A percentile compares a stretch with the other conserved stretches of the same genome.
Evolutionary conservation across 2,888 invertebrate genomes (phyloP).

Genomic region (Girardia tigrina): DNA sequence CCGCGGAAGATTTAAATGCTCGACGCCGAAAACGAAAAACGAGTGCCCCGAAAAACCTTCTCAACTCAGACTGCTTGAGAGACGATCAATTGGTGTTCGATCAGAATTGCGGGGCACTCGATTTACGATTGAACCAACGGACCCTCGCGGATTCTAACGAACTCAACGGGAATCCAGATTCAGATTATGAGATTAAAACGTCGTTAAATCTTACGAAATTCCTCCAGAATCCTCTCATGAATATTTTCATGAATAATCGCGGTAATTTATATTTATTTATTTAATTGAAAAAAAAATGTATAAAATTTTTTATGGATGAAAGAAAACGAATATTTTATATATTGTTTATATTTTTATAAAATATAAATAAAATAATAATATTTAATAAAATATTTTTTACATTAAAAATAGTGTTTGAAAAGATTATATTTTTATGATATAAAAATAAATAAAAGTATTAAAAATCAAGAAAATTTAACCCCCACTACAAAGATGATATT

Average conservation of each 20-base stretch:
- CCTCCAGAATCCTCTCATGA: neutral
- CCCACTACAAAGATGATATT: conserved; percentile 7
- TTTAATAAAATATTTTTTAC: too few species aligned
- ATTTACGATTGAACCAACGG: neutral
- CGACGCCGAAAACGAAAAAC: conserved; percentile 11
- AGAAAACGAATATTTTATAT: too few species aligned
- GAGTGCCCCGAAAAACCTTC: neutral
- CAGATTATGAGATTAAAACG: conserved; percentile 7
- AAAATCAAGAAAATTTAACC: neutral
- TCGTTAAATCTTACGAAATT: neutral
- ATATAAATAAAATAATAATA: too few species aligned
- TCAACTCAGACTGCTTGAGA: neutral
- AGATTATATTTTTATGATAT: too few species aligned
- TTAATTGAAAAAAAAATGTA: neutral
- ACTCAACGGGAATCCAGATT: neutral
- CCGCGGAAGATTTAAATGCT: neutral
- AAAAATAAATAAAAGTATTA: neutral
- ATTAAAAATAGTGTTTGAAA: too few species aligned
- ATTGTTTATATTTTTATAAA: too few species aligned
- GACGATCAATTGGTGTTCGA: neutral
- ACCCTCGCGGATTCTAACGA: neutral
- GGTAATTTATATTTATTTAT: neutral
- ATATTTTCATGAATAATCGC: conserved; percentile 11
- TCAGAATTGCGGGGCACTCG: neutral
- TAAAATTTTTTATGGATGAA: too few species aligned